Evolutionary conservation across 2,888 invertebrate species (phyloP).

Genomic region (Tipula helvola): DNA sequence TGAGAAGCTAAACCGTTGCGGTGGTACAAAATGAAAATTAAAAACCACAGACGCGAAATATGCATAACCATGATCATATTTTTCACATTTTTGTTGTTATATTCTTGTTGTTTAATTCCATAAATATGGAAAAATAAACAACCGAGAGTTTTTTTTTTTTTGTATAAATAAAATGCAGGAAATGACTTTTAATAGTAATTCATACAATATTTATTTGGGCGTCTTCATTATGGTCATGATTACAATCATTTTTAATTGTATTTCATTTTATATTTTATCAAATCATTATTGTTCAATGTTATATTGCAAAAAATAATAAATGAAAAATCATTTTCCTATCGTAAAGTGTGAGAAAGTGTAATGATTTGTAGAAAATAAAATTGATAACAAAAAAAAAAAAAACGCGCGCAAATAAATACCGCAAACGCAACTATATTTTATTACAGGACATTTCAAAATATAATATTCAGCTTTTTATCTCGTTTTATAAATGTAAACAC

Average conservation of each 20-base stretch:
- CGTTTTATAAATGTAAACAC: background rate
- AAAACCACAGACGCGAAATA: background rate
- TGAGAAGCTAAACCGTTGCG: background rate
- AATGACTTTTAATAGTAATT: slow-evolving; percentile 4
- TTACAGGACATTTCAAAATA: background rate
- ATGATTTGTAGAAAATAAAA: background rate
- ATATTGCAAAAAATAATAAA: background rate
- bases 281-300: background rate
- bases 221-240: background rate
- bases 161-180: background rate
- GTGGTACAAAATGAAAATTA: background rate
- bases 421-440: background rate
- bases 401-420: background rate
- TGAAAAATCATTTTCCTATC: background rate
- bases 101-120: background rate
- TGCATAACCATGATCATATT: background rate
- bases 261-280: background rate
- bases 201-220: background rate
- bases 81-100: background rate
- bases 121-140: background rate
- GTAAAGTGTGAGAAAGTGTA: background rate
- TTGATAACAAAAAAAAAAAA: background rate
- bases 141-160: background rate
- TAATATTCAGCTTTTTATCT: background rate
- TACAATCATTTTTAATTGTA: background rate